A percentile compares a stretch with the other conserved stretches of the same genome.
phyloP scores from a whole-genome alignment of 2,888 invertebrate species.

The Drosophila barbarae region DNA sequence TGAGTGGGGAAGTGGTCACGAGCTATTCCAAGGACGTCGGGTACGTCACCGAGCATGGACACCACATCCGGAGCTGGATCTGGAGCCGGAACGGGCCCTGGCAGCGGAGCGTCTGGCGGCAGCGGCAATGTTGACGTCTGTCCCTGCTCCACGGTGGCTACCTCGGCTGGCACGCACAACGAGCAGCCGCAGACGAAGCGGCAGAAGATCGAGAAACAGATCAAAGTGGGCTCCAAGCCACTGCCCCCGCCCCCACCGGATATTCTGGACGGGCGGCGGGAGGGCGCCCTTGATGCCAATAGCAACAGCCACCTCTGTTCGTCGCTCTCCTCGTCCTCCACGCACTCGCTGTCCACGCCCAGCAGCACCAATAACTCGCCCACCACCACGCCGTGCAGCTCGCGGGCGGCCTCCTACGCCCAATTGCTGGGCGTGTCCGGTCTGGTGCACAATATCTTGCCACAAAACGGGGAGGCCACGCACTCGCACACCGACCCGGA shows the following conservation, averaged over 20 bases:
- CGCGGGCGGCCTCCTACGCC: slow-evolving; percentile 70
- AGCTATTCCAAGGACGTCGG: slow-evolving; percentile 53
- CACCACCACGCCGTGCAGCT: slow-evolving; percentile 72
- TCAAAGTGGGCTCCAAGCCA: slow-evolving; percentile 48
- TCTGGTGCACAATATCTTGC: slow-evolving; percentile 66
- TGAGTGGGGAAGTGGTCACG: slow-evolving; percentile 19
- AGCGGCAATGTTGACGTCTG: slow-evolving; percentile 41
- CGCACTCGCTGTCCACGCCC: slow-evolving; percentile 67
- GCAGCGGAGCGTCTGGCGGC: slow-evolving; percentile 17
- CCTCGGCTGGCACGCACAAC: slow-evolving; percentile 76
- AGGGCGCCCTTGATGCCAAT: slow-evolving; percentile 57
- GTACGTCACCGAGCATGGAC: slow-evolving; percentile 66
- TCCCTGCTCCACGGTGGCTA: slow-evolving; percentile 32
- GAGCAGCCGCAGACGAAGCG: slow-evolving; percentile 93
- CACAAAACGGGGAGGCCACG: slow-evolving; percentile 49
- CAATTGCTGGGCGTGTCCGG: slow-evolving; percentile 71
- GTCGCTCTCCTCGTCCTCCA: slow-evolving; percentile 75
- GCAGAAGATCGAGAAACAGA: slow-evolving; percentile 83
- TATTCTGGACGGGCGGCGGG: slow-evolving; percentile 53
- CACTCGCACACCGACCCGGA: slow-evolving; percentile 16
- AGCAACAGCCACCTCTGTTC: slow-evolving; percentile 68
- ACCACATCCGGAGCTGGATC: slow-evolving; percentile 45
- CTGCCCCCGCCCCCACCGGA: slow-evolving; percentile 62
- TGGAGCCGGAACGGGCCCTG: slow-evolving; percentile 27
- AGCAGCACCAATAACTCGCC: slow-evolving; percentile 71